Base-by-base conservation (phyloP, 92 coral and sea anemone genomes). In the Phenganax stokvisi region DNA sequence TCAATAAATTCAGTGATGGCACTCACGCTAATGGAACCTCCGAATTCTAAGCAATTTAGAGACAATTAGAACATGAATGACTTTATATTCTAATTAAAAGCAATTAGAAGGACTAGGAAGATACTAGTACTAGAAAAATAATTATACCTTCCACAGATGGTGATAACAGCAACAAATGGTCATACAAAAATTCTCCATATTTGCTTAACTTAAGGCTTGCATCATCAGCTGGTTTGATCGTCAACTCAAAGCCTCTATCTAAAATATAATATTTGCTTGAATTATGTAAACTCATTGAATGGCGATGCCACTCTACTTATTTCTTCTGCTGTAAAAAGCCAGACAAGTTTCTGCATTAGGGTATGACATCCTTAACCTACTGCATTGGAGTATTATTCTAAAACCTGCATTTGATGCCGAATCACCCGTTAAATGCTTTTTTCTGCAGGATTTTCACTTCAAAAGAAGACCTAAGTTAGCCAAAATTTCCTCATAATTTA, bases 1-100 rank as follows among this genome's bases (percentile, higher is more conserved):
- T 94, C 98, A 62, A 94, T 94, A 78, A 93, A 93, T 72, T 93
- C 98, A 67, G 98, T 94, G 30, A 94, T 92, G 5, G 91, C 91
- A 65, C 98, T 82, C 70, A 94, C 98, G 76, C 90, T 94, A 55
- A 94, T 70, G 31, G 97, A 91, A 15, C 98, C 98, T 57, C 98
- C 98, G 87, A 94, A 94, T 78, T 94, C 98, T 93, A 54, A 54
- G 81, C 58, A 27, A 10, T 54, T 37, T 59, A 75, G 67, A 54
- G 57, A 17, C 55, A 76, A 0, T 73, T 56, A 53, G 12, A 54
- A 27, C 54, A 12, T 7, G 37, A 52, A 56, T 7, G 51, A 3
- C 16, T 20, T 7, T 7, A 68, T 25, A 47, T 9, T 68, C 12
- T 8, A 17, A 68, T 7, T 68, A n/a, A 17, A 12, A 3, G 9